Evolutionary conservation across 2,888 invertebrate genomes (phyloP), one percentile per base, ranked within the genome.

Genomic region (Epinotia ramella): DNA sequence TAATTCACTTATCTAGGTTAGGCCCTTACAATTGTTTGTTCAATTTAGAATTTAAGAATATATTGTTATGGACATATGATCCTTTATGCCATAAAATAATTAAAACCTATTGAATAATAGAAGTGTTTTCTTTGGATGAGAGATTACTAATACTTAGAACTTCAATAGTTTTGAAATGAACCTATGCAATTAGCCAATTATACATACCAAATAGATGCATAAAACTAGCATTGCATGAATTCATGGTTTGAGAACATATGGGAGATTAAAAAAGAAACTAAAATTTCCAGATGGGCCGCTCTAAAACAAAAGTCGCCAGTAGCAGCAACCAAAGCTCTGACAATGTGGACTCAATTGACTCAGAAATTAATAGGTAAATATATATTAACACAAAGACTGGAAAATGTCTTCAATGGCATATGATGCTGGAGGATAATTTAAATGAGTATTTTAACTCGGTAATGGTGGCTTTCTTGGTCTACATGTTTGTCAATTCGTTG

Each of bases 331-430:
- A 89, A 84, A 90, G 87, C 86, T 90, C 93, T 82, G 91, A 93
- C 85, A 86, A 84, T 81, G 87, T 86, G 84, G 93, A 92, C 77
- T 78, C 85, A 80, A 86, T 83, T 86, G 94, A 93, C 85, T 93
- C 91, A 91, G 89, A 90, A 84, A 89, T 94, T 88, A 88, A 93
- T 86, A 88, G 94, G 94, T 94, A 94, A 94, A 88, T 92, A 91
- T 91, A 24, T 20, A 65, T 20, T 20, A 70, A 60, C 24, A 11
- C 60, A 33, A 40, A 28, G 44, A 62, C 12, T 40, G 46, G 28
- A 33, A 62, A 62, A 46, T 20, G 24, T 63, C 62, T 20, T 49
- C 11, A 53, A 62, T 63, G 62, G 44, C 12, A 53, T 7, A n/a
- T 62, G 33, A 62, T 2, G n/a, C 63, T 18, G 40, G 44, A 69